Evolutionary conservation across 2,888 invertebrate genomes (phyloP), one percentile per base, ranked within the genome.

Genomic region (Poecilobothrus nobilitatus): DNA sequence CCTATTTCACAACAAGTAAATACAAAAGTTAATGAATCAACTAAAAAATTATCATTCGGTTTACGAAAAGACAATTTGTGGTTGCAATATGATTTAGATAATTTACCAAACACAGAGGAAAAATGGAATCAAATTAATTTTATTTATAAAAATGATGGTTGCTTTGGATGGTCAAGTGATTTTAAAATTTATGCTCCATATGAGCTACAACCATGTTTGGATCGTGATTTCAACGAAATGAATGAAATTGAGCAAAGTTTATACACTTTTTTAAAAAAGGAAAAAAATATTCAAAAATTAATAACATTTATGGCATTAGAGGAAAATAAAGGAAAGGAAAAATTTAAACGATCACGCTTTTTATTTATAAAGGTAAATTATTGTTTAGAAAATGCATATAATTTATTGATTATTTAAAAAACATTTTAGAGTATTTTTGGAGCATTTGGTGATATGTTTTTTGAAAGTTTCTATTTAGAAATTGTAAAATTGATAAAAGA

Each of bases 281-380:
- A 86, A 15, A 83, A 84, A 0, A 91, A 89, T 77, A 83, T 95
- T 0, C 86, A 88, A 27, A 87, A 87, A 71, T 83, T 95, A 15
- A 84, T 94, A 1, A 83, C 84, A 15, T 92, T 88, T 80, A 85
- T 91, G 71, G 88, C 92, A 0, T 83, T 94, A 66, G 95, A 95
- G 77, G 94, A 94, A 76, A 91, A 91, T 78, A 94, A 94, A 76
- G 92, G 91, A 33, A 88, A 87, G 71, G 94, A 94, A 77, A 89
- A 89, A 77, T 94, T 94, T 78, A 89, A 87, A 75, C 84, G 85
- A 1, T 84, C 85, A 66, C 83, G 89, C 67, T 90, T 88, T 79
- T 82, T 85, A 15, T 80, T 94, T 70, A 92, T 93, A 77, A 91
- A 91, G 85, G 91, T 91, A 75, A 37, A 34, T 67, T 66, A 27